Conservation (phyloP, 2,113 vertebrate species). For the Psittacara wagleri region DNA sequence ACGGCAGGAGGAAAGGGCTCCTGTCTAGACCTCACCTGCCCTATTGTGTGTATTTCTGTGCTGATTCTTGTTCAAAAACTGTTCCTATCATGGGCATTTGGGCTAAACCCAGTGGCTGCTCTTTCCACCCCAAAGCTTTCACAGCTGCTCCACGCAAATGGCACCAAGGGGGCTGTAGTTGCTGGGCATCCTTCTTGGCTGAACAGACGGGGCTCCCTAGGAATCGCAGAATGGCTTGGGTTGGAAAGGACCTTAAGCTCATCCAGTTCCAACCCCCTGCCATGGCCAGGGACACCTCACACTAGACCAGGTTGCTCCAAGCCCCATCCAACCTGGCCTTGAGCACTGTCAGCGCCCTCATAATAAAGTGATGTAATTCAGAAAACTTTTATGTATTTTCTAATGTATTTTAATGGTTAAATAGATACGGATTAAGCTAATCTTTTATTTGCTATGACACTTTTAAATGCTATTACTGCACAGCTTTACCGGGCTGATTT, state of each 20-base stretch:
- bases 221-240: too few species aligned
- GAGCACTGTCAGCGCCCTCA: background rate
- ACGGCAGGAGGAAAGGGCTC: background rate
- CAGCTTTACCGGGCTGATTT: background rate
- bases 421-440: background rate
- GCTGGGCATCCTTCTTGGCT: accelerated
- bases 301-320: too few species aligned
- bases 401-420: background rate
- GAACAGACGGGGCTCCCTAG: accelerated
- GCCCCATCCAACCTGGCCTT: background rate
- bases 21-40: accelerated
- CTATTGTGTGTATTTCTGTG: background rate
- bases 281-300: too few species aligned
- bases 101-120: background rate
- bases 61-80: background rate
- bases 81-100: accelerated
- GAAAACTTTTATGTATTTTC: background rate
- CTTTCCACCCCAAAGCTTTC: background rate
- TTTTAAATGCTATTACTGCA: background rate
- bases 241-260: too few species aligned
- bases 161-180: accelerated
- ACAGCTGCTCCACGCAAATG: background rate
- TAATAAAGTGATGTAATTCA: background rate
- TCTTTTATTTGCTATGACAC: background rate
- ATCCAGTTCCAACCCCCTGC: too few species aligned